These are phyloP conservation scores for Pimephales promelas DNA, from an alignment of 2,113 vertebrate species.

Conservation along the genomic window DNA sequence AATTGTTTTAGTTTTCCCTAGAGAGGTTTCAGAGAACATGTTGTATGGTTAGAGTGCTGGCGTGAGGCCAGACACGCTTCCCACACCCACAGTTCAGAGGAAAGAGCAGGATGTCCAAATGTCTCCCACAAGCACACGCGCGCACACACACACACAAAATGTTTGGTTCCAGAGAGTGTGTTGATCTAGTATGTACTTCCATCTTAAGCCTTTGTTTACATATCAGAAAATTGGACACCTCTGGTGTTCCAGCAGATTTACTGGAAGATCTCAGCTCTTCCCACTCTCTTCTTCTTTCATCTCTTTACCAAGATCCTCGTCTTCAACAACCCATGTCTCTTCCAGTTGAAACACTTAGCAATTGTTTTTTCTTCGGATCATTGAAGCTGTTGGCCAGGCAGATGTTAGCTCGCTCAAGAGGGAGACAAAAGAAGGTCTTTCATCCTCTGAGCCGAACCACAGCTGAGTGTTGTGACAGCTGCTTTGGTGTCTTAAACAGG, in stretches of 20 bases:
- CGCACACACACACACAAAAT: not conserved
- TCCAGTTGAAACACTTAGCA: not conserved
- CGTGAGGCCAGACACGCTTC: conserved; percentile 2
- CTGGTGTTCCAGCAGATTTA: conserved; percentile 14
- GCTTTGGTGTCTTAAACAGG: conserved; percentile 42
- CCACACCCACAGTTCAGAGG: not conserved
- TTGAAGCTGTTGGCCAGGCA: conserved; percentile 16
- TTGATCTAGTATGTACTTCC: conserved; percentile 9
- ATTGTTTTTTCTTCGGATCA: conserved; percentile 23
- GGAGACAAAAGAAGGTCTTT: conserved; percentile 31
- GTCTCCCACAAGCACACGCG: conserved; percentile 6
- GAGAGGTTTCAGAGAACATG: conserved; percentile 31
- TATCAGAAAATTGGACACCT: conserved; percentile 1
- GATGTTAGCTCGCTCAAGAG: conserved; percentile 32
- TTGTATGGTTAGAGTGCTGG: conserved; percentile 22
- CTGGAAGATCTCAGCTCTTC: conserved; percentile 8
- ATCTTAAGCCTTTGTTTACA: conserved; percentile 6
- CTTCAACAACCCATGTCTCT: not conserved
- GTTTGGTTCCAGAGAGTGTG: conserved; percentile 16
- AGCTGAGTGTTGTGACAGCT: conserved; percentile 43
- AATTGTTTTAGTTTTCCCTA: conserved; percentile 13
- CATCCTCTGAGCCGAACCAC: conserved; percentile 7
- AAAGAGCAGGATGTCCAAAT: conserved; percentile 11
- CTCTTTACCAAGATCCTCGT: conserved; percentile 7
- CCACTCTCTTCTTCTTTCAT: conserved; percentile 19